phyloP scores from a whole-genome alignment of 2,113 vertebrate genomes.

The Maccullochella peelii region DNA sequence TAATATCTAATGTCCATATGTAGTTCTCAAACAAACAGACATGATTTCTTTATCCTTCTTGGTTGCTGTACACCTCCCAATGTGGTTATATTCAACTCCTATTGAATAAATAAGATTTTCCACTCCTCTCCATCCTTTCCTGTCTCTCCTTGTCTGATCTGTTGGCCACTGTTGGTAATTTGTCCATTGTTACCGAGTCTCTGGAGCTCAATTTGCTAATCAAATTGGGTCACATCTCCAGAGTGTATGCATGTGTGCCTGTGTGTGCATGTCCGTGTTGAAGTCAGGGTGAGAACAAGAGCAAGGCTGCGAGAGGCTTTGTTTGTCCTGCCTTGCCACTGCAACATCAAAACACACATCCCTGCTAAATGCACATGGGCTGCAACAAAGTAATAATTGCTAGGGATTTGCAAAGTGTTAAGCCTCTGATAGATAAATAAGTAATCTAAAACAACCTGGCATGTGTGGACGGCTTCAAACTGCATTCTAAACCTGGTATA shows the following conservation, averaged over 20 bases:
- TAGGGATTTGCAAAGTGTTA: conserved; percentile 53
- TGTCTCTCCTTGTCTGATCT: conserved; percentile 19
- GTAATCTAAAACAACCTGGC: conserved; percentile 21
- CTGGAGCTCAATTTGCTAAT: conserved; percentile 48
- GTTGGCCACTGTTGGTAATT: conserved; percentile 16
- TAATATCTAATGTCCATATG: background rate
- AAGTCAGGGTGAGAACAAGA: conserved; percentile 27
- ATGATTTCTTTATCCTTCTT: background rate
- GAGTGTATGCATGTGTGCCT: conserved; percentile 18
- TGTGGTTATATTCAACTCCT: background rate
- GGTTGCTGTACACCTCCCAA: background rate
- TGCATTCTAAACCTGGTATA: background rate
- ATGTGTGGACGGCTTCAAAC: background rate
- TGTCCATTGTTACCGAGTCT: conserved; percentile 25
- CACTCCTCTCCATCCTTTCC: background rate
- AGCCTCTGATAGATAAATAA: conserved; percentile 46
- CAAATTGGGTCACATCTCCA: conserved; percentile 52
- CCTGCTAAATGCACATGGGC: conserved; percentile 11
- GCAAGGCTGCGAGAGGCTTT: conserved; percentile 47
- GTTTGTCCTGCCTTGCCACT: conserved; percentile 39
- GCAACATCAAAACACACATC: conserved; percentile 45
- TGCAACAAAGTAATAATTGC: conserved; percentile 51
- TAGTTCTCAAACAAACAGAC: background rate
- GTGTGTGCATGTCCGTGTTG: conserved; percentile 24
- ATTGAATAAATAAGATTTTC: background rate